Evolutionary conservation across 2,797 vertebrate genomes (phyloP), one percentile per base, ranked within the genome.

Genomic region (Anguilla megastoma): DNA sequence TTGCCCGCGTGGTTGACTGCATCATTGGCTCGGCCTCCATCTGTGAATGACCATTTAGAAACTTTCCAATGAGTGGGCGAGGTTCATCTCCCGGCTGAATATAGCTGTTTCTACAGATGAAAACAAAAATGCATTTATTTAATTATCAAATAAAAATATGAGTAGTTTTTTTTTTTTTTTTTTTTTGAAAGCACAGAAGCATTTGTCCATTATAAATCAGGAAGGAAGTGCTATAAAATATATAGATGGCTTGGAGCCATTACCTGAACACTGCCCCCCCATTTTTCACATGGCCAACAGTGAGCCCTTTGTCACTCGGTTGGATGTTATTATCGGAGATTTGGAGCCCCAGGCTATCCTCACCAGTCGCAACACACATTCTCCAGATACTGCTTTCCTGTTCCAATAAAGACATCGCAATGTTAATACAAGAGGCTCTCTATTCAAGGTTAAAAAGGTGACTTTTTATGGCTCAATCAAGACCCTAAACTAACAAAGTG

Each of bases 351-450:
- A 85, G 86, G 33, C 90, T 92, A 86, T 95, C 94, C 83, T 94
- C 96, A 41, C 92, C 90, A 1, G 95, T 91, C 89, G 95, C 90
- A 58, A 97, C 90, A 88, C 97, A 97, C 94, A 96, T 95, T 92
- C 95, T 97, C 96, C 97, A 96, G 91, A 96, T 95, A 93, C 95
- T 96, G 92, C 95, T 97, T 91, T 96, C 95, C 97, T 98, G 91
- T 84, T 94, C 90, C 91, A 87, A 80, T 89, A 91, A 93, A 93
- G 90, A 88, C 90, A 92, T 87, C 86, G 56, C 85, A 80, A 45
- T 84, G 66, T 86, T 89, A 83, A 86, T 76, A 91, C 91, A 93
- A 93, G 69, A 69, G 74, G 21, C 58, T 89, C 87, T 92, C 90
- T 94, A 84, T 91, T 88, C 76, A 50, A 12, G 84, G 58, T 84